phyloP scores from a whole-genome alignment of 2,888 invertebrate species.

The Polymixis lichenea region DNA sequence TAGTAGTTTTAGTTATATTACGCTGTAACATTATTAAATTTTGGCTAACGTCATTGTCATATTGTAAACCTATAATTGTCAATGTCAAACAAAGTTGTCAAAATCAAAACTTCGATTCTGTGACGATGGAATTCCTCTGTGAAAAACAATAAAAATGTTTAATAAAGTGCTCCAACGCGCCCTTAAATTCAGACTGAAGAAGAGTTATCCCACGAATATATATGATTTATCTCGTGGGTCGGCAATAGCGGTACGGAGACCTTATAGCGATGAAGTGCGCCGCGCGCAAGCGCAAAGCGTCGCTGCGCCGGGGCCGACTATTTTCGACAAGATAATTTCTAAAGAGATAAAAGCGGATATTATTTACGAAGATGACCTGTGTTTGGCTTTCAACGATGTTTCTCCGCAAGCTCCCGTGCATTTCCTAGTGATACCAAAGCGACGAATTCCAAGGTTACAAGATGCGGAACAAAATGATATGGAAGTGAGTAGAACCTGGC shows the following conservation, averaged over 20 bases:
- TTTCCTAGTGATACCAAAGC: conserved; percentile 95
- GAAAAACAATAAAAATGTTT: conserved; percentile 81
- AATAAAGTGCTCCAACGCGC: conserved; percentile 88
- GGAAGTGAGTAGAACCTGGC: conserved; percentile 81
- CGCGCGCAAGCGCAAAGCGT: conserved; percentile 82
- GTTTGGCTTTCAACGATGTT: conserved; percentile 95
- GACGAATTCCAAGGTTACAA: conserved; percentile 92
- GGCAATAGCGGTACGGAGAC: conserved; percentile 81
- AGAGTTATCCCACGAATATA: conserved; percentile 87
- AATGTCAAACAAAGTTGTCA: conserved; percentile 60
- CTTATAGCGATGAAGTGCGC: conserved; percentile 86
- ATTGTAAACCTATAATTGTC: conserved; percentile 3
- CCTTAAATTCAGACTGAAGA: conserved; percentile 84
- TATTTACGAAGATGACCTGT: conserved; percentile 95
- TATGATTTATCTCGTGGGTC: conserved; percentile 86
- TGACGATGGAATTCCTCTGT: conserved; percentile 65
- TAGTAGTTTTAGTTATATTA: conserved; percentile 30
- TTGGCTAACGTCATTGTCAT: conserved; percentile 22
- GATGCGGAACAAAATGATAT: conserved; percentile 91
- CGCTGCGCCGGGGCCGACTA: conserved; percentile 88
- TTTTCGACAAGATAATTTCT: conserved; percentile 94
- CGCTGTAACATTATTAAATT: conserved; percentile 21
- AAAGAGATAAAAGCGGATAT: conserved; percentile 95
- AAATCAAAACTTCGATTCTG: conserved; percentile 50
- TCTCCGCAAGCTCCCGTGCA: conserved; percentile 95